Percentiles rank a stretch among this genome's conserved stretches.
These are phyloP conservation scores for Brienomyrus brachyistius DNA, from an alignment of 2,113 vertebrate genomes.

Conservation along the genomic window DNA sequence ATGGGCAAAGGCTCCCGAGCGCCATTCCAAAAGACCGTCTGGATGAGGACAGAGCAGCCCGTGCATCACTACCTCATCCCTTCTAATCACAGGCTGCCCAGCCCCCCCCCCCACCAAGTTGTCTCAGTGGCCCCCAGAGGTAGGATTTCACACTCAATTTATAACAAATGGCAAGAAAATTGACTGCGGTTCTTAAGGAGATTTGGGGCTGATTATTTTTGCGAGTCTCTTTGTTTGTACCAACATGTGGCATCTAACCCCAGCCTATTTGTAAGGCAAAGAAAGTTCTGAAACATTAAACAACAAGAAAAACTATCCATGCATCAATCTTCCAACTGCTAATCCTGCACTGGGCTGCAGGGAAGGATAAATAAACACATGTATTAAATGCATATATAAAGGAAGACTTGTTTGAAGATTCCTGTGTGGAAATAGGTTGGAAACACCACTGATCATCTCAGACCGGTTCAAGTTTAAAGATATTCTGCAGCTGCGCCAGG, in stretches of 20 bases:
- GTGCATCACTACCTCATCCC: constrained; percentile 16
- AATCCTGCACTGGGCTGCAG: not conserved
- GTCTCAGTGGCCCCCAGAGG: constrained; percentile 52
- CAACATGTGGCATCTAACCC: not conserved
- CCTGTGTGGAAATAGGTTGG: not conserved
- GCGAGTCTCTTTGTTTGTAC: not conserved
- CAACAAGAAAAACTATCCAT: not conserved
- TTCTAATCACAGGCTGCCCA: constrained; percentile 3
- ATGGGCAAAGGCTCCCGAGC: not conserved
- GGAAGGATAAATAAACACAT: not conserved
- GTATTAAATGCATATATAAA: not conserved
- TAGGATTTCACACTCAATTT: constrained; percentile 73
- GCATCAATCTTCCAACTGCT: not conserved
- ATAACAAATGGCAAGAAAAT: constrained; percentile 71
- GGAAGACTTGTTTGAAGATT: not conserved
- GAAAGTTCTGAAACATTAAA: not conserved
- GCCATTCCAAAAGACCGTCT: constrained; percentile 25
- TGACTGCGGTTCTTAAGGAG: constrained; percentile 58
- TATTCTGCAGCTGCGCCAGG: not conserved
- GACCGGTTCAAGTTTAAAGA: not conserved
- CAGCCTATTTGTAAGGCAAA: not conserved
- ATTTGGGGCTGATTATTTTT: constrained; percentile 23
- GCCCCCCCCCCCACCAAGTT: constrained; percentile 21
- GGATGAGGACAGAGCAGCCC: constrained; percentile 44
- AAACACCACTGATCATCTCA: not conserved